Conservation (phyloP, 2,113 vertebrate genomes). For the Calyptommatus sinebrachiatus region DNA sequence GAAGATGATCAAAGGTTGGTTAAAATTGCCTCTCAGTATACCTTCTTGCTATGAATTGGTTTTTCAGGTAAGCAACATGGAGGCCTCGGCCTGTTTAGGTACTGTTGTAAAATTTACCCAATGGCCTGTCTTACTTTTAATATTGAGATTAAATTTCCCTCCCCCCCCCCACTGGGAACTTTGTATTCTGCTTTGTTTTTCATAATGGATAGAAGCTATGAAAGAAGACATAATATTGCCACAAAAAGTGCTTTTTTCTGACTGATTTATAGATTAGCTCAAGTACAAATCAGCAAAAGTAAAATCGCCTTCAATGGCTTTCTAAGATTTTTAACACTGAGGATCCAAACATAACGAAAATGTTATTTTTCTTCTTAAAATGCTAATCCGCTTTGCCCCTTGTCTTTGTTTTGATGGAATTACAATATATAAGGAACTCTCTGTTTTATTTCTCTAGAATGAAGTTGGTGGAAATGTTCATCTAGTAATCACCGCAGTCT, state of each 20-base stretch:
- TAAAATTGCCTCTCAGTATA: no score
- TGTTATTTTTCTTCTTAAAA: neutral
- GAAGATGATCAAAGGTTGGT: no score
- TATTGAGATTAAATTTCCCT: no score
- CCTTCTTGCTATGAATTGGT: no score
- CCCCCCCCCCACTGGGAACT: no score
- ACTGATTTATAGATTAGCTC: no score
- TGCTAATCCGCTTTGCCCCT: neutral
- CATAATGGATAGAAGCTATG: no score
- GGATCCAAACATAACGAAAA: neutral
- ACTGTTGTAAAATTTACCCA: neutral
- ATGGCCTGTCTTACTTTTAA: no score
- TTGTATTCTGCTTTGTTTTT: neutral
- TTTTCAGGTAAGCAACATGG: neutral
- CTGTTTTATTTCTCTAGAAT: neutral
- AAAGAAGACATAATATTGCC: no score
- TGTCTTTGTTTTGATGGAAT: rapidly evolving
- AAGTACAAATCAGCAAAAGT: neutral
- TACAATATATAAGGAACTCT: rapidly evolving
- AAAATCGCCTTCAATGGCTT: neutral
- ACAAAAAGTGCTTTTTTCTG: no score
- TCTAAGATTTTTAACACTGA: neutral
- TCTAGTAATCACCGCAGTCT: rapidly evolving
- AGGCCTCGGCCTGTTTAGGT: neutral
- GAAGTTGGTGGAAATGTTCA: neutral